phyloP scores from a whole-genome alignment of 1,140 invertebrate species.

The Atopsyche davidsoni region DNA sequence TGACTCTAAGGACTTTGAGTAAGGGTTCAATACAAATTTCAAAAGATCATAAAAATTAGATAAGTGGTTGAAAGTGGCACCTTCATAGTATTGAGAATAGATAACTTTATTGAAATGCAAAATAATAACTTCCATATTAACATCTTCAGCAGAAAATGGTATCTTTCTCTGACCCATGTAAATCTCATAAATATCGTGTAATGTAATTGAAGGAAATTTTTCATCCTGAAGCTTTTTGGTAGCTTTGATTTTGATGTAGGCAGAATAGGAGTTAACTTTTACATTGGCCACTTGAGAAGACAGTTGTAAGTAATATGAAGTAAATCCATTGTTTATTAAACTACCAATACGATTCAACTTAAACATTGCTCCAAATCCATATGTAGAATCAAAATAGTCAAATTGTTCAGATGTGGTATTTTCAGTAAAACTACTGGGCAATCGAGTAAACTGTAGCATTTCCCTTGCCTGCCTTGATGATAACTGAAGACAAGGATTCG shows the following conservation, averaged over 20 bases:
- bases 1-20: slow-evolving; percentile 15
- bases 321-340: slow-evolving; percentile 6
- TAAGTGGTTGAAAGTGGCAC: too few relatives aligned
- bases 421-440: slow-evolving; percentile 29
- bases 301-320: slow-evolving; percentile 14
- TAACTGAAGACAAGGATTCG: slow-evolving; percentile 37
- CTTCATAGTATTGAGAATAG: slow-evolving; percentile 3
- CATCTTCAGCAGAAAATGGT: slow-evolving; percentile 2
- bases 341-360: slow-evolving; percentile 16
- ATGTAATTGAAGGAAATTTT: too few relatives aligned
- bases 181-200: slow-evolving; percentile 6
- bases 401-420: slow-evolving; percentile 20
- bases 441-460: slow-evolving; percentile 14
- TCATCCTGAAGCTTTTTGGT: slow-evolving; percentile 18
- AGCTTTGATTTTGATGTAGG: slow-evolving; percentile 22
- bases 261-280: slow-evolving; percentile 13
- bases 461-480: slow-evolving; percentile 26
- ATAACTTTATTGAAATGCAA: slow-evolving; percentile 12
- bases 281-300: slow-evolving; percentile 19
- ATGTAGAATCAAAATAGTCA: slow-evolving; percentile 33
- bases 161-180: slow-evolving; percentile 1
- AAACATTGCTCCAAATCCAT: slow-evolving; percentile 31
- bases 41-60: too few relatives aligned
- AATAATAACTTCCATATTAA: slow-evolving; percentile 5
- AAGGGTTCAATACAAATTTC: too few relatives aligned